phyloP scores from a whole-genome alignment of 2,888 invertebrate species.

The Cephus sareptanus region DNA sequence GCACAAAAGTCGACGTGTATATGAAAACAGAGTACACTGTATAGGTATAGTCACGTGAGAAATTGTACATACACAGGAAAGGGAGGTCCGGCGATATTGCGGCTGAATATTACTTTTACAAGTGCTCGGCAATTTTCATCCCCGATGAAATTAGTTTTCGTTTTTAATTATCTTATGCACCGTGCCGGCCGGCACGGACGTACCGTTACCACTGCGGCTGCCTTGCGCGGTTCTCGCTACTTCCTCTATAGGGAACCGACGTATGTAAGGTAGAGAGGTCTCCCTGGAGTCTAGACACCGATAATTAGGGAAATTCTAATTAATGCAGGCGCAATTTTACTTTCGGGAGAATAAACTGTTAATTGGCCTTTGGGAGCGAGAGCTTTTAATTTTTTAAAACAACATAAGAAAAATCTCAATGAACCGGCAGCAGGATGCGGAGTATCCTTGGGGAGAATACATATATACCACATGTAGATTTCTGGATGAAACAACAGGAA shows the following conservation, averaged over 20 bases:
- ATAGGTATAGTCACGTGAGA: no score
- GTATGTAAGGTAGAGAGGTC: not conserved
- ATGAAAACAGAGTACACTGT: no score
- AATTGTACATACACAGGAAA: no score
- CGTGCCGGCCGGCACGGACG: not conserved
- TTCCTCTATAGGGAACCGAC: not conserved
- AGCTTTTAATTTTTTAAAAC: no score
- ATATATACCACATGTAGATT: no score
- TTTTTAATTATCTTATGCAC: constrained; percentile 41
- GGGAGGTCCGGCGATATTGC: constrained; percentile 8
- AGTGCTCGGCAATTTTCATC: constrained; percentile 32
- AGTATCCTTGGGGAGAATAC: no score
- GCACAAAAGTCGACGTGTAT: no score
- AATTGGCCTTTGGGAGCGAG: no score
- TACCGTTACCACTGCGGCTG: no score
- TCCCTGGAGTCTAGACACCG: not conserved
- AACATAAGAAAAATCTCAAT: no score
- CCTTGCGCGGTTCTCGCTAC: not conserved
- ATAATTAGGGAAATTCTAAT: constrained; percentile 2
- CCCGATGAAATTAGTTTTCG: constrained; percentile 44
- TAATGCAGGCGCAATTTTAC: not conserved
- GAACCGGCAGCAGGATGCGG: no score
- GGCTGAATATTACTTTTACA: constrained; percentile 39
- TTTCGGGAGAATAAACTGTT: no score
- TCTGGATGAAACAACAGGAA: constrained; percentile 11